A percentile compares a stretch with the other conserved stretches of the same genome.
phyloP scores from a whole-genome alignment of 1,140 invertebrate species.

The Stegodyphus mimosarum region DNA sequence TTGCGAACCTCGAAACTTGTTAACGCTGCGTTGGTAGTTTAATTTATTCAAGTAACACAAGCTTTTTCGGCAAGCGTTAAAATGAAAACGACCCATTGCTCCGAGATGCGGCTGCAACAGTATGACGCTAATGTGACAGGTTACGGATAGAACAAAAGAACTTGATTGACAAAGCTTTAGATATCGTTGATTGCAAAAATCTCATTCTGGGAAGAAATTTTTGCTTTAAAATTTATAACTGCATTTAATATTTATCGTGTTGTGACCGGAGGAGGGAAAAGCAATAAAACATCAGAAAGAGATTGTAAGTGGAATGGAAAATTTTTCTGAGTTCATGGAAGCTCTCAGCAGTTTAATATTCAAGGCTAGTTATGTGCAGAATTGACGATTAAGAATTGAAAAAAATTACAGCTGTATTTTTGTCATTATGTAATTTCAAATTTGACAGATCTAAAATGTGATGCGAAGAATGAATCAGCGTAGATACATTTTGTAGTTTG shows the following conservation, averaged over 20 bases:
- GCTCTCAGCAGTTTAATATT: constrained; percentile 6
- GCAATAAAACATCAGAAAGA: not conserved
- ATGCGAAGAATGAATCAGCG: no score
- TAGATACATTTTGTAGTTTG: no score
- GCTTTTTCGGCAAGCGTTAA: constrained; percentile 43
- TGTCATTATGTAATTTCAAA: no score
- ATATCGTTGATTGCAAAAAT: constrained; percentile 56
- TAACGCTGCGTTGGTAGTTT: constrained; percentile 39
- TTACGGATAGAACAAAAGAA: constrained; percentile 45
- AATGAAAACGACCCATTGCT: constrained; percentile 26
- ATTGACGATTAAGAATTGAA: no score
- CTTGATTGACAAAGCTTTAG: constrained; percentile 55
- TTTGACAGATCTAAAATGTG: no score
- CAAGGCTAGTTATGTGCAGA: constrained; percentile 11
- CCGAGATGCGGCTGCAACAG: not conserved
- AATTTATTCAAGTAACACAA: constrained; percentile 43
- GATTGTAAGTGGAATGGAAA: no score
- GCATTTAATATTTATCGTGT: constrained; percentile 59
- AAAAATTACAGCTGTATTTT: no score
- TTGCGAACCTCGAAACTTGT: constrained; percentile 41
- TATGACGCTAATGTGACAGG: constrained; percentile 52
- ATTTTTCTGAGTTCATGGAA: constrained; percentile 14
- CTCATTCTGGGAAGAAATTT: constrained; percentile 38
- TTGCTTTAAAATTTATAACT: constrained; percentile 61
- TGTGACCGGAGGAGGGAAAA: not conserved